phyloP scores from a whole-genome alignment of 2,113 vertebrate genomes.

The Elephantulus edwardii region DNA sequence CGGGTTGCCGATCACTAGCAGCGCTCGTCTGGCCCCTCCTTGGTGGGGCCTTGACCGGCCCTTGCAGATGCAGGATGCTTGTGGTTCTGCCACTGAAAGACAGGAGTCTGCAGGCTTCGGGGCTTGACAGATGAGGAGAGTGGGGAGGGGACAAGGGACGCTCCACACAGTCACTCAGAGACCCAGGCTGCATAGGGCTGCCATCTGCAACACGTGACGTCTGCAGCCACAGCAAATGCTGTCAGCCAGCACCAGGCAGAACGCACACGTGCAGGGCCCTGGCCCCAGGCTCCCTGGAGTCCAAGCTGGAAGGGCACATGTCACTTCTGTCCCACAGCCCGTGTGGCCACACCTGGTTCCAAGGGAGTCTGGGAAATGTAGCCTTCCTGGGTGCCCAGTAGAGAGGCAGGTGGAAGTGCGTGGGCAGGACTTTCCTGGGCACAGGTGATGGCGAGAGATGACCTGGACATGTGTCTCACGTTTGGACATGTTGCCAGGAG shows the following conservation, averaged over 20 bases:
- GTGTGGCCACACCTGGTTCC: not conserved
- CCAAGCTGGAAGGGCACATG: not conserved
- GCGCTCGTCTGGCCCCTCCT: not conserved
- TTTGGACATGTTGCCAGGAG: too few relatives aligned
- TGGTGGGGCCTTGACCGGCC: not conserved
- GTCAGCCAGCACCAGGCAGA: not conserved
- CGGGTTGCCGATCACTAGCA: not conserved
- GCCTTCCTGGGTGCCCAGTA: not conserved
- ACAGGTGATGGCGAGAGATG: not conserved
- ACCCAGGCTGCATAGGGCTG: not conserved
- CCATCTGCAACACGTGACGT: not conserved
- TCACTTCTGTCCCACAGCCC: not conserved
- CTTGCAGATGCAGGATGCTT: not conserved
- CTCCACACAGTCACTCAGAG: not conserved
- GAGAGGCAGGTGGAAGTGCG: not conserved
- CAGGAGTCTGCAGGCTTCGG: not conserved
- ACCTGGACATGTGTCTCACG: too few relatives aligned
- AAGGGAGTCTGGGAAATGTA: not conserved
- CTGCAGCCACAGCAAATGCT: not conserved
- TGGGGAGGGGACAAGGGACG: too few relatives aligned
- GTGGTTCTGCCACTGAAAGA: not conserved
- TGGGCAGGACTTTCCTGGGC: not conserved
- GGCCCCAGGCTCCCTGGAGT: too few relatives aligned
- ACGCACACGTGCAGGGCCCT: not conserved
- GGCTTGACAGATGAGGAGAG: not conserved